phyloP scores from a whole-genome alignment of 2,113 vertebrate species.

The Muntiacus reevesi region DNA sequence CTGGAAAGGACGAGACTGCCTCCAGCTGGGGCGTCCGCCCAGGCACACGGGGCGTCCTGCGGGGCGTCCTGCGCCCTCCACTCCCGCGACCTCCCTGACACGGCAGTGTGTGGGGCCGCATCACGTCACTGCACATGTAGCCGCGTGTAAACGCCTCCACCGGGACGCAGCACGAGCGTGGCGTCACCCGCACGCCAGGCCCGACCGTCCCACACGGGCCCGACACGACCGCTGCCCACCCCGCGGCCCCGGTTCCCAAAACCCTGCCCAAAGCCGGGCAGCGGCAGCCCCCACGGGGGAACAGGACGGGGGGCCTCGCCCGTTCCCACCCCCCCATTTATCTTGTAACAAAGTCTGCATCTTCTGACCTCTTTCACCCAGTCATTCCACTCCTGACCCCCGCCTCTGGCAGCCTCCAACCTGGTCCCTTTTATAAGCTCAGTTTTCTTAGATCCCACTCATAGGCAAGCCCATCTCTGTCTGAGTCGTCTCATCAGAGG shows the following conservation, averaged over 20 bases:
- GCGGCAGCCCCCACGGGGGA: neutral
- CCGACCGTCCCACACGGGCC: too few relatives aligned
- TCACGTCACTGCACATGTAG: too few relatives aligned
- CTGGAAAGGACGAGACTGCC: neutral
- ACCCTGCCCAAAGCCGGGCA: neutral
- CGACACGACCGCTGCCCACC: too few relatives aligned
- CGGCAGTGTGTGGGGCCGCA: too few relatives aligned
- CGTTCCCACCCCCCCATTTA: neutral
- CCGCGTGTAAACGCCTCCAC: too few relatives aligned
- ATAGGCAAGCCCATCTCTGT: neutral
- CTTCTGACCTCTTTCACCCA: neutral
- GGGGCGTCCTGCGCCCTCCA: too few relatives aligned
- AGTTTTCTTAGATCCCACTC: neutral
- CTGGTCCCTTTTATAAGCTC: too few relatives aligned
- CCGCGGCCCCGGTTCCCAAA: too few relatives aligned
- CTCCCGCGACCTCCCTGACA: too few relatives aligned
- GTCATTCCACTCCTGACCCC: too few relatives aligned
- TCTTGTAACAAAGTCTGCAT: neutral
- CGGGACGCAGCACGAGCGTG: accelerated
- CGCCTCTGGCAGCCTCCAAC: neutral
- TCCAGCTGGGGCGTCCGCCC: accelerated
- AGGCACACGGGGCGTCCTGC: too few relatives aligned
- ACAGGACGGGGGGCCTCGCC: neutral
- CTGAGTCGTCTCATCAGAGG: neutral
- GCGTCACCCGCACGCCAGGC: too few relatives aligned